Percentiles rank a stretch among this genome's conserved stretches.
Conservation (phyloP, 2,797 vertebrate genomes). For the Nasua narica region DNA sequence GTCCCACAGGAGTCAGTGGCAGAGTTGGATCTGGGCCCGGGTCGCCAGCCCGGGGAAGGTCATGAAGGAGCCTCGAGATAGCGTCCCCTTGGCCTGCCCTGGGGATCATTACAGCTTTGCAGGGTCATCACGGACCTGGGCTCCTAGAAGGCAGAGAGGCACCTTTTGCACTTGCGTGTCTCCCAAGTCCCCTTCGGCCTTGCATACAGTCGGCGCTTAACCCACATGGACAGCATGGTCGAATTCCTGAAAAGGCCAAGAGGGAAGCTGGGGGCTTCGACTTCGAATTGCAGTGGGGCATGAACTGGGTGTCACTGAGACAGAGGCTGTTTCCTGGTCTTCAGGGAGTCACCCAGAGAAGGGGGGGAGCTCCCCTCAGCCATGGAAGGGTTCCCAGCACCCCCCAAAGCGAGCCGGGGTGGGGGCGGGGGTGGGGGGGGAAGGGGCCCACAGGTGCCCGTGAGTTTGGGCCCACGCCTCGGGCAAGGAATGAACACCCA, state of each 20-base stretch:
- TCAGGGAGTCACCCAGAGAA: neutral
- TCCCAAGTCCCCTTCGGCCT: neutral
- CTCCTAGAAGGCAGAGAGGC: neutral
- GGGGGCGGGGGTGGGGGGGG: accelerated
- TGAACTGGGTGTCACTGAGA: neutral
- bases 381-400: neutral
- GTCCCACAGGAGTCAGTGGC: neutral
- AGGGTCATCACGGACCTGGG: accelerated
- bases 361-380: neutral
- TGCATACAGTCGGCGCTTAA: neutral
- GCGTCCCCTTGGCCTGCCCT: neutral
- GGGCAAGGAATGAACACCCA: neutral
- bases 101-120: neutral
- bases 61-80: accelerated
- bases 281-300: neutral
- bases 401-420: neutral
- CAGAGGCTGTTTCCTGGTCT: neutral
- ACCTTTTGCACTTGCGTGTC: accelerated
- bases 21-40: neutral
- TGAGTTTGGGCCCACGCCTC: neutral
- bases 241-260: neutral
- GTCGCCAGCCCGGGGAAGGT: neutral
- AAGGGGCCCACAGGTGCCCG: neutral
- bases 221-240: no score
- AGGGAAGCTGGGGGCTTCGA: neutral